These are phyloP conservation scores for Acanthornis magna DNA, from an alignment of 2,797 vertebrate species.

Conservation along the genomic window DNA sequence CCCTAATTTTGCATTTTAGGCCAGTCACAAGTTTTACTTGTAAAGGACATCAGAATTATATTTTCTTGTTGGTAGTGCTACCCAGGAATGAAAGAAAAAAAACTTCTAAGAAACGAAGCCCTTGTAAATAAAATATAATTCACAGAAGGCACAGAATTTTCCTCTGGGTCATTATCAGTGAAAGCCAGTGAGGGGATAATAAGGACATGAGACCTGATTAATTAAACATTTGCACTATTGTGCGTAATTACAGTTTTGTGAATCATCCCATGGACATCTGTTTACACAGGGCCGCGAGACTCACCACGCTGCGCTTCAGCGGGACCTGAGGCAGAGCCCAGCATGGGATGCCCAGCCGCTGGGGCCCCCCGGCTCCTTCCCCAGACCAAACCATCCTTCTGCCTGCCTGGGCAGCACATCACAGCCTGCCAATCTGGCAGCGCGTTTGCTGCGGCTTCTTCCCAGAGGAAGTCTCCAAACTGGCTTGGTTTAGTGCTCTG, in stretches of 20 bases:
- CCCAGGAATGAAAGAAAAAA: not conserved
- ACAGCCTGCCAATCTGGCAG: not conserved
- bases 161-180: constrained; percentile 78
- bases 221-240: constrained; percentile 77
- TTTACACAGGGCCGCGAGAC: constrained; percentile 36
- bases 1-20: constrained; percentile 16
- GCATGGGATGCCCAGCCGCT: not conserved
- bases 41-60: not conserved
- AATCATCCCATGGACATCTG: constrained; percentile 69
- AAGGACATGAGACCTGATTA: constrained; percentile 77
- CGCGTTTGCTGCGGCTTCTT: fast-evolving
- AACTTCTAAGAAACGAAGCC: constrained; percentile 55
- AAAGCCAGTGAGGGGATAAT: constrained; percentile 73
- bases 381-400: not conserved
- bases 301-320: not conserved
- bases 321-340: not conserved
- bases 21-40: not conserved
- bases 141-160: constrained; percentile 72
- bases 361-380: not conserved
- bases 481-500: not conserved
- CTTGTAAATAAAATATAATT: constrained; percentile 79
- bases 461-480: not conserved
- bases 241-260: constrained; percentile 68
- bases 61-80: constrained; percentile 4
- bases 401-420: not conserved